phyloP scores from a whole-genome alignment of 2,797 vertebrate genomes.

The Parotocinclus haroldoi region DNA sequence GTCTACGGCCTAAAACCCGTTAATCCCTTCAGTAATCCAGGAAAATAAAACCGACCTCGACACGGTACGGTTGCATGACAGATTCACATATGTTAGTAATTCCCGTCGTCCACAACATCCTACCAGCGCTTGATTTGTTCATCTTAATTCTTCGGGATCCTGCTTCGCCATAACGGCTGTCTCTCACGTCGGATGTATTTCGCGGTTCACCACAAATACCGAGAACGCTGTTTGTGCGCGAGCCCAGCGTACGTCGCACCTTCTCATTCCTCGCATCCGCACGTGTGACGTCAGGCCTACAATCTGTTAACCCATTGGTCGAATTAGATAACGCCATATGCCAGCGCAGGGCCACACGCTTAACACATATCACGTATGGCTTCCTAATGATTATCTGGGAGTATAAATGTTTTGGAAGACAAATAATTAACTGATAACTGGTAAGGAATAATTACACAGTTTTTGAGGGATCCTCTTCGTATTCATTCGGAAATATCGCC shows the following conservation, averaged over 20 bases:
- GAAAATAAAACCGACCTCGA: constrained; percentile 16
- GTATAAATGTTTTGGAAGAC: too few species aligned
- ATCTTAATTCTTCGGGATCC: constrained; percentile 37
- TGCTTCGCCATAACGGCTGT: constrained; percentile 61
- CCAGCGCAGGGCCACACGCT: constrained; percentile 49
- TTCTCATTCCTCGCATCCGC: constrained; percentile 58
- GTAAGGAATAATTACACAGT: too few species aligned
- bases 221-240: constrained; percentile 56
- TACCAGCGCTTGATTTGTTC: constrained; percentile 57
- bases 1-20: background rate
- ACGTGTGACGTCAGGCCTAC: constrained; percentile 60
- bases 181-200: constrained; percentile 57
- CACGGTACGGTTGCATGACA: background rate
- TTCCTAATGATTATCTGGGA: too few species aligned
- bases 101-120: constrained; percentile 55
- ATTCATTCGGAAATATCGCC: too few species aligned
- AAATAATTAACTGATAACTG: too few species aligned
- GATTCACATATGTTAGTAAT: background rate
- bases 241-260: constrained; percentile 52
- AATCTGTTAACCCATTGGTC: constrained; percentile 69
- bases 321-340: constrained; percentile 72
- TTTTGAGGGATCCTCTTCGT: too few species aligned
- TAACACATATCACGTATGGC: constrained; percentile 16
- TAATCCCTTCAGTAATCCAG: constrained; percentile 21
- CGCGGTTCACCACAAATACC: constrained; percentile 47